phyloP scores from a whole-genome alignment of 53 echinoderm and acorn worm species.

The Temnopleurus reevesii region DNA sequence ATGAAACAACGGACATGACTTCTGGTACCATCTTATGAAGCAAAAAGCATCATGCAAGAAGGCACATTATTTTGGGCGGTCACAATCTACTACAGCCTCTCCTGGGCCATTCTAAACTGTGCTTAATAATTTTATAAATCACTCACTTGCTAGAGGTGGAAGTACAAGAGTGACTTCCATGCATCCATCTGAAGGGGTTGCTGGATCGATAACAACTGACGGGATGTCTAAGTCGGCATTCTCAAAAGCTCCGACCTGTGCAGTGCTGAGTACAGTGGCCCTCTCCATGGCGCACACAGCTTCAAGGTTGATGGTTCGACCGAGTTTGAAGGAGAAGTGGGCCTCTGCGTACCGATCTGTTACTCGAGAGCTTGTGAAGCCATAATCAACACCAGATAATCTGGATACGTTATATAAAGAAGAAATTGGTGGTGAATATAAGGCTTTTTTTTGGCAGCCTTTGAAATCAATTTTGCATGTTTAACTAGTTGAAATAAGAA shows the following conservation, averaged over 20 bases:
- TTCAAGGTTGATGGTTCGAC: not conserved
- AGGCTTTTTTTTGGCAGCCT: no score
- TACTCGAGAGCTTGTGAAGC: slow-evolving; percentile 68
- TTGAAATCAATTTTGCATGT: no score
- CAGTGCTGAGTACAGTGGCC: not conserved
- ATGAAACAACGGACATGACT: no score
- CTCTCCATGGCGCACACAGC: slow-evolving; percentile 45
- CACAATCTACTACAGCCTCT: no score
- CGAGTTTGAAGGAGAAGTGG: slow-evolving; percentile 37
- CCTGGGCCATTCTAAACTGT: no score
- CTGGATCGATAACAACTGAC: not conserved
- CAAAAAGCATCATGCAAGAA: no score
- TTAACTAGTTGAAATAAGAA: no score
- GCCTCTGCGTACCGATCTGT: slow-evolving; percentile 65
- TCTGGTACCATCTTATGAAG: no score
- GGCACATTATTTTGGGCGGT: no score
- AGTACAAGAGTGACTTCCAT: slow-evolving; percentile 20
- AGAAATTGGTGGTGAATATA: no score
- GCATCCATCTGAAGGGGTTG: not conserved
- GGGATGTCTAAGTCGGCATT: slow-evolving; percentile 18
- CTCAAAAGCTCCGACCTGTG: not conserved
- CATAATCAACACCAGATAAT: slow-evolving; percentile 74
- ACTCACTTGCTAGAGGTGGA: slow-evolving; percentile 24
- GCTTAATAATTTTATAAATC: no score
- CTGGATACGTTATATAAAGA: no score